Evolutionary conservation across 2,888 invertebrate genomes (phyloP).

Genomic region (Pterostichus niger): DNA sequence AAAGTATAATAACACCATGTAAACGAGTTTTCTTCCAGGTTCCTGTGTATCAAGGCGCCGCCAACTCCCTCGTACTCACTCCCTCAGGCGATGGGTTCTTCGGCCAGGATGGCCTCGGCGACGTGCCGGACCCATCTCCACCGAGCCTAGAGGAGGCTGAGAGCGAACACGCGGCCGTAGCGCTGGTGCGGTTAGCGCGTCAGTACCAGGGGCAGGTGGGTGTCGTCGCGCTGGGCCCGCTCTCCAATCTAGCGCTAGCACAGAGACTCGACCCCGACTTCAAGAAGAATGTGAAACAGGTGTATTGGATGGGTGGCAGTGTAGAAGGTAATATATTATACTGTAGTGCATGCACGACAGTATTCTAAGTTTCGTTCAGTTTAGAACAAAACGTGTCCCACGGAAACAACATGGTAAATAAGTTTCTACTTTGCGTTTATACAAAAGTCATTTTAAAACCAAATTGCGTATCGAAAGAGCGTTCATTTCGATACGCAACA

Average conservation of each 20-base stretch:
- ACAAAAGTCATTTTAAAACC: too few relatives aligned
- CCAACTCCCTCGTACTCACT: slow-evolving; percentile 72
- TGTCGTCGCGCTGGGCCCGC: slow-evolving; percentile 77
- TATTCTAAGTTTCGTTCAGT: too few relatives aligned
- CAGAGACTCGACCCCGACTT: slow-evolving; percentile 75
- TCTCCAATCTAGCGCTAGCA: slow-evolving; percentile 80
- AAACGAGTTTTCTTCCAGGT: slow-evolving; percentile 74
- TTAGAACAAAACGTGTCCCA: too few relatives aligned
- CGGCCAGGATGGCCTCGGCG: slow-evolving; percentile 79
- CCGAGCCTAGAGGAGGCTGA: slow-evolving; percentile 73
- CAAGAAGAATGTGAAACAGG: slow-evolving; percentile 71
- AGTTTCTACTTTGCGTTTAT: too few relatives aligned
- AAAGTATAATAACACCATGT: neutral
- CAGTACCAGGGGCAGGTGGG: slow-evolving; percentile 73
- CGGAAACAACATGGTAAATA: too few relatives aligned
- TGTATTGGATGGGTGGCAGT: slow-evolving; percentile 75
- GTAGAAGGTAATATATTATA: slow-evolving; percentile 70
- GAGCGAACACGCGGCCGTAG: slow-evolving; percentile 75
- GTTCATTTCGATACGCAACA: too few relatives aligned
- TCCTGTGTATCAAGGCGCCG: slow-evolving; percentile 77
- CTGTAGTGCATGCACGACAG: too few relatives aligned
- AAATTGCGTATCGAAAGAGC: too few relatives aligned
- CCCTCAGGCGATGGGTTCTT: slow-evolving; percentile 71
- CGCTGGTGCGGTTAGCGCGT: slow-evolving; percentile 75
- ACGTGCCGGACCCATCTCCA: slow-evolving; percentile 74